Evolutionary conservation across 2,113 vertebrate species (phyloP), one percentile per base, ranked within the genome.

Genomic region (Microtus richardsoni): DNA sequence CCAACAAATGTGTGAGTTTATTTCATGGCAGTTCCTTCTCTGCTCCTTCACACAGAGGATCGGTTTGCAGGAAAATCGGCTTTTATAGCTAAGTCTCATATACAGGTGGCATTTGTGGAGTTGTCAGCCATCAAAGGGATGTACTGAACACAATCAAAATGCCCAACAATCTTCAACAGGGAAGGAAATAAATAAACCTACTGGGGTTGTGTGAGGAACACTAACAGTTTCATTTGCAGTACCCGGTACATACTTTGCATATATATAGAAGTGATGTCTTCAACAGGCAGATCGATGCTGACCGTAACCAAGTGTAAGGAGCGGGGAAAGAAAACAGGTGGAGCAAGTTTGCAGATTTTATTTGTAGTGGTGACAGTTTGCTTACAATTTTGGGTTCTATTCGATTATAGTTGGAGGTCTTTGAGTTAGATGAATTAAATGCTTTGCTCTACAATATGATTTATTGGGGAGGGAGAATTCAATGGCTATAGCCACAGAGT

Each of bases 311-410:
- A 41, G 39, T 80, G n/a, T 83, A 70, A 89, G 22, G 14, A 62
- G 4, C 22, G 93, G 24, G 30, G 71, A 90, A 82, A n/a, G n/a
- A 44, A 91, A 92, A 30, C 5, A 49, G 84, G n/a, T 88, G 22
- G 71, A 71, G 24, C 4, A 41, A 86, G 30, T 64, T 74, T 49
- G 9, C 30, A 79, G 4, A 28, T 26, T 39, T 82, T 39, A 58
- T 79, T 30, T 78, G 16, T 10, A 66, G 28, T n/a, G 71, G 74
- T 89, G 28, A 86, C 49, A 95, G 8, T 93, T 7, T 47, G n/a
- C 71, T 90, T 82, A 88, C n/a, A 22, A 74, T 88, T 93, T 82
- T 49, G 83, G 70, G 91, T 96, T 91, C 62, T 58, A 30, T 94
- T 77, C 87, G 39, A 80, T 3, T 52, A 70, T 88, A 28, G 88